Evolutionary conservation across 1,140 invertebrate genomes (phyloP), one percentile per base, ranked within the genome.

Genomic region (Stegodyphus mimosarum): DNA sequence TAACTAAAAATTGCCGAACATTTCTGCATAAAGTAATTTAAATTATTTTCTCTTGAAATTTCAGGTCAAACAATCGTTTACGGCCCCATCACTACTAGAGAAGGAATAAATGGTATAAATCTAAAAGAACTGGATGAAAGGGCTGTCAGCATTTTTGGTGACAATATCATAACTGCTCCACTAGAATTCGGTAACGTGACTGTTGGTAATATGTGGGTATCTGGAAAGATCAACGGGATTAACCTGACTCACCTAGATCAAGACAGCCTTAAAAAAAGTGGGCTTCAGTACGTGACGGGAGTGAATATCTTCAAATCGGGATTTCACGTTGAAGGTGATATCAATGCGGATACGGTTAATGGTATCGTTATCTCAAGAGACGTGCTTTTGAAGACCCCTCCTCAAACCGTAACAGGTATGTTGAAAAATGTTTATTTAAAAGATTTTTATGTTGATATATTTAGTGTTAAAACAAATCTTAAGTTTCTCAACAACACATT

Each of bases 281-380:
- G 7, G 7, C 10, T 18, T 7, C 78, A 87, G 15, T 18, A 64
- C 17, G 76, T 87, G 0, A 48, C n/a, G 6, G 86, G 79, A 9
- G 51, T 3, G 5, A 77, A 50, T 64, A 51, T 55, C 9, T 87
- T 87, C 13, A 48, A 71, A 51, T 10, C 50, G 13, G 86, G 79
- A 4, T 83, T 87, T 70, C 51, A 81, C 17, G 86, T 87, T 6
- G n/a, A 76, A 49, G 86, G 86, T 1, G 64, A 87, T 52, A 76
- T 87, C 1, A 50, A 71, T 6, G 67, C 86, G 6, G 63, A 48
- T 51, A 63, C 13, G 0, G 72, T 87, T 0, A 87, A 87, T 72
- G 83, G 15, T 33, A n/a, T 86, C 6, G 10, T n/a, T 11, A n/a
- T 86, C n/a, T 9, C 52, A 0, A 48, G 10, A 10, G 83, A 78